Percentiles rank a stretch among this genome's conserved stretches.
Evolutionary conservation across 2,113 vertebrate genomes (phyloP).

Genomic region (Rhipidura dahli): DNA sequence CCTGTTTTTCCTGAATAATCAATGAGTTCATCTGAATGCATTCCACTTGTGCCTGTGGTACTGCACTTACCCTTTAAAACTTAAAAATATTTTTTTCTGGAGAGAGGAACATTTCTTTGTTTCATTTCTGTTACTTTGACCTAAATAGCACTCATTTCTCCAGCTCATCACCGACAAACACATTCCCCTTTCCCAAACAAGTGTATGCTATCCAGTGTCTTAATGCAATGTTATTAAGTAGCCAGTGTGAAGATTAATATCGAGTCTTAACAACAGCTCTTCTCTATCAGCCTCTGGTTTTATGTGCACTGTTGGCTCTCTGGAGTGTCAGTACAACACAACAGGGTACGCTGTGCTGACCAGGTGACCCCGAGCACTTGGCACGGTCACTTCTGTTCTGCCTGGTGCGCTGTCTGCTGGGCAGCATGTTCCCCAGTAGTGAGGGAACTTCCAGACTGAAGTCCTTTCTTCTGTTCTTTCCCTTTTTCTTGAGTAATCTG

Average conservation of each 20-base stretch:
- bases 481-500: background rate
- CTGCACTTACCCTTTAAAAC: conserved; percentile 16
- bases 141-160: background rate
- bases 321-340: background rate
- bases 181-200: background rate
- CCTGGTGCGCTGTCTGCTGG: background rate
- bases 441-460: background rate
- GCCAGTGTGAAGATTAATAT: background rate
- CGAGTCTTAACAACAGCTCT: background rate
- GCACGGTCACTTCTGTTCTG: background rate
- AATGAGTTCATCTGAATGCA: conserved; percentile 27
- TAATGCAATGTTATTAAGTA: background rate
- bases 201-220: background rate
- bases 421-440: background rate
- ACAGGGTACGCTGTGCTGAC: background rate
- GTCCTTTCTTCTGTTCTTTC: background rate
- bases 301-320: background rate
- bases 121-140: conserved; percentile 13
- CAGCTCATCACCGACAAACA: background rate
- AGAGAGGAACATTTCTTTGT: background rate
- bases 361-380: background rate
- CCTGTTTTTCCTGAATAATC: conserved; percentile 53
- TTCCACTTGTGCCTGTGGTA: background rate
- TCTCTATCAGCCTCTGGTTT: background rate
- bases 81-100: background rate